A percentile compares a stretch with the other conserved stretches of the same genome.
Evolutionary conservation across 2,888 invertebrate species (phyloP).

Genomic region (Chesias legatella): DNA sequence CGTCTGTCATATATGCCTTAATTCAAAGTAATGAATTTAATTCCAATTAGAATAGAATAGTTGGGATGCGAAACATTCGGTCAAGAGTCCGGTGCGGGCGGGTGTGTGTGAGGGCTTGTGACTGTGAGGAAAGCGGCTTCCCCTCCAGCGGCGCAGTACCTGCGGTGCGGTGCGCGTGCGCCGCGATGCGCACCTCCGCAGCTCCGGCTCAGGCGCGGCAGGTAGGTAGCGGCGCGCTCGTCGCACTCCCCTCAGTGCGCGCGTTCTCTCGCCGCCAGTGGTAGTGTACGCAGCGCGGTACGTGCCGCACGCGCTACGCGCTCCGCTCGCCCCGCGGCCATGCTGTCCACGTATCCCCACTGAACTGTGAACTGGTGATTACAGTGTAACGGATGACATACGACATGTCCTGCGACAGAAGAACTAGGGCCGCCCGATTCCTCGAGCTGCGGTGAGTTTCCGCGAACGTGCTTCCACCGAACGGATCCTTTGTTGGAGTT

Average conservation of each 20-base stretch:
- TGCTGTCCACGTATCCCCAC: slow-evolving; percentile 57
- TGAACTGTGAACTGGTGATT: slow-evolving; percentile 61
- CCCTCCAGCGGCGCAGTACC: slow-evolving; percentile 46
- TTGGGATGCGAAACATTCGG: slow-evolving; percentile 43
- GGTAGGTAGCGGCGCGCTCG: slow-evolving; percentile 59
- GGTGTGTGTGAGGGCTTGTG: slow-evolving; percentile 33
- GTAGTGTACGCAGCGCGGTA: slow-evolving; percentile 75
- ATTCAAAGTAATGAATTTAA: slow-evolving; percentile 20
- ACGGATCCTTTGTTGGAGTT: slow-evolving; percentile 63
- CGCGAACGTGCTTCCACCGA: slow-evolving; percentile 62
- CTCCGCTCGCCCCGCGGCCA: slow-evolving; percentile 59
- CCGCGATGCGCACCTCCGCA: slow-evolving; percentile 75
- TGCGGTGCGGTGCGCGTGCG: slow-evolving; percentile 61
- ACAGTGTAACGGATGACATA: slow-evolving; percentile 57
- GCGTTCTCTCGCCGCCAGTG: slow-evolving; percentile 76
- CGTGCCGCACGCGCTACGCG: no score
- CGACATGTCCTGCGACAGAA: slow-evolving; percentile 79
- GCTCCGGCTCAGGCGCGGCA: slow-evolving; percentile 47
- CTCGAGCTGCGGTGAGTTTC: slow-evolving; percentile 79
- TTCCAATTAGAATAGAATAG: slow-evolving; percentile 3
- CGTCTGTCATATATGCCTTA: no score
- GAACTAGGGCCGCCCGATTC: slow-evolving; percentile 75
- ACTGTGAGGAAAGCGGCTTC: slow-evolving; percentile 45
- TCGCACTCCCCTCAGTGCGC: slow-evolving; percentile 70
- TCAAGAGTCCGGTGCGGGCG: slow-evolving; percentile 25